Evolutionary conservation across 2,113 vertebrate species (phyloP).

Genomic region (Caranx melampygus): DNA sequence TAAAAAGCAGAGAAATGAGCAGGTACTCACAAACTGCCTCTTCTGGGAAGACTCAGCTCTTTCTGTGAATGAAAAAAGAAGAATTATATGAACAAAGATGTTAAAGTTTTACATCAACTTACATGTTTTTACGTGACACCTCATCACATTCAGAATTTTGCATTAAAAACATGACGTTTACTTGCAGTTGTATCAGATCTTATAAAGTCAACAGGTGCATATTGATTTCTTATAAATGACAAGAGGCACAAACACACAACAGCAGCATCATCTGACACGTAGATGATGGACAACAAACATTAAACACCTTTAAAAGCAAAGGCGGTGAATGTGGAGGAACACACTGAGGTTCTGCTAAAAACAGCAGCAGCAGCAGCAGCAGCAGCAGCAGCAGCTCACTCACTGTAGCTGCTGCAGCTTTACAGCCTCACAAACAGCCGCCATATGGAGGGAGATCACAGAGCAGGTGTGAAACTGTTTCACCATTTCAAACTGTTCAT

Average conservation of each 20-base stretch:
- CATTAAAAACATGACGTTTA: too few relatives aligned
- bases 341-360: background rate
- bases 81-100: slow-evolving; percentile 6
- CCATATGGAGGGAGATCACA: slow-evolving; percentile 28
- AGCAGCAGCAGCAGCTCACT: too few relatives aligned
- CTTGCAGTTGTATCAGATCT: too few relatives aligned
- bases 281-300: background rate
- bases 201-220: too few relatives aligned
- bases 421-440: slow-evolving; percentile 26
- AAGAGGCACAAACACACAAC: too few relatives aligned
- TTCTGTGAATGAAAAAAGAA: slow-evolving; percentile 88
- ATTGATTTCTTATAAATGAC: too few relatives aligned
- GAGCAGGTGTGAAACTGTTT: slow-evolving; percentile 34
- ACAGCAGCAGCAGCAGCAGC: too few relatives aligned
- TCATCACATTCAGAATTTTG: too few relatives aligned
- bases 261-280: background rate
- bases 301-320: background rate
- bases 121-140: too few relatives aligned
- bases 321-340: background rate
- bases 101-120: background rate
- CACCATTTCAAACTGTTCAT: slow-evolving; percentile 9
- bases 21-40: slow-evolving; percentile 97
- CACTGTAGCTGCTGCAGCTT: background rate
- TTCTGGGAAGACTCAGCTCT: slow-evolving; percentile 97
- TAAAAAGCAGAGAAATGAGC: background rate